Evolutionary conservation across 2,888 invertebrate genomes (phyloP).

Genomic region (Salticus scenicus): DNA sequence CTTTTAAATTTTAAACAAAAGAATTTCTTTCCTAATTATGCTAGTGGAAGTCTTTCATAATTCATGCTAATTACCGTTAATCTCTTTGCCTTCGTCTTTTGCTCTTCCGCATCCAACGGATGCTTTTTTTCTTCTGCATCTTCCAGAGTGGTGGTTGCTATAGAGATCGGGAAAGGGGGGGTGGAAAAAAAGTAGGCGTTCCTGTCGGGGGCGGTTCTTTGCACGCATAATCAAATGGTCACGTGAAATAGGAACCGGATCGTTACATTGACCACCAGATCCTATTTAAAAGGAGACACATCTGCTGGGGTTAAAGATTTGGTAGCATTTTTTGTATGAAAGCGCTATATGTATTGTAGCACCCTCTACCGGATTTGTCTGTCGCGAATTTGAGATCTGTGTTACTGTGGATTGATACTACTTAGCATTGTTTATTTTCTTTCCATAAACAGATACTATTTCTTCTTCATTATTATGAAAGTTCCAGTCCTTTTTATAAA

Average conservation of each 20-base stretch:
- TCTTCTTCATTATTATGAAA: too few species aligned
- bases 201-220: conserved; percentile 10
- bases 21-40: not conserved
- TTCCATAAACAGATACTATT: too few species aligned
- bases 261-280: conserved; percentile 33
- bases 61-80: conserved; percentile 12
- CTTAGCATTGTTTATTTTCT: too few species aligned
- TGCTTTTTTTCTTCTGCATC: conserved; percentile 13
- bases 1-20: not conserved
- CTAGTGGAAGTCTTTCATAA: not conserved
- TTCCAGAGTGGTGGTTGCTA: conserved; percentile 25
- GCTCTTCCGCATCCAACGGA: conserved; percentile 8
- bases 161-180: not conserved
- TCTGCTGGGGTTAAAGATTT: not conserved
- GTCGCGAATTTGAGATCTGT: too few species aligned
- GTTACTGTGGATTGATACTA: too few species aligned
- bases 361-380: not conserved
- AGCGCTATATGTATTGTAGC: not conserved
- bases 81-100: not conserved
- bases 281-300: conserved; percentile 12
- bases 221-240: conserved; percentile 27
- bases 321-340: not conserved
- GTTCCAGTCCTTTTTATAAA: too few species aligned
- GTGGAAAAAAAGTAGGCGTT: conserved; percentile 2
- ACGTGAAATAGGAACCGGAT: conserved; percentile 34